Evolutionary conservation across 2,888 invertebrate species (phyloP), one percentile per base, ranked within the genome.

Genomic region (Clitarchus hookeri): DNA sequence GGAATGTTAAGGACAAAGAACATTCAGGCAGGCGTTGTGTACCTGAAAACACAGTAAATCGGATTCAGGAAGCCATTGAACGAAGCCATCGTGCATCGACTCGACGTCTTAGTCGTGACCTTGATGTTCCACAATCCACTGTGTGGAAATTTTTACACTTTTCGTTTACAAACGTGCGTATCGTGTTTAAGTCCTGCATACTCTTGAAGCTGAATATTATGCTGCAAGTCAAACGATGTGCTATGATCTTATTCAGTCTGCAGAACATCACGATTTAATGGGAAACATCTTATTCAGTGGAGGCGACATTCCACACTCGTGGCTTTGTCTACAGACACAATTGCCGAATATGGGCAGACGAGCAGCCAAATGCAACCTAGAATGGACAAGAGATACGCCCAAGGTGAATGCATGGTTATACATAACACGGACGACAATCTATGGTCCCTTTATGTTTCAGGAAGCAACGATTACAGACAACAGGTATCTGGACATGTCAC

Each of bases 291-390:
- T 84, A 26, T 84, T 84, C 84, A 84, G 84, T n/a, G 54, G 65
- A 84, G 13, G 84, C 25, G 54, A 84, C 84, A 53, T 48, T 84
- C 27, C 84, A 84, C 26, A n/a, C 13, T 23, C n/a, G 6, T 54
- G 84, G 84, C 48, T 26, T 12, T 54, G 16, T 54, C 27, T 9
- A 84, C 26, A 54, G 23, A 84, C 25, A 54, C 44, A 84, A 84
- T 25, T 84, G 84, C 26, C 25, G 54, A 12, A 84, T 84, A 23
- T 54, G 65, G 54, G 6, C 4, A 84, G 54, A 23, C n/a, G 65
- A 25, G 6, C 4, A n/a, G 23, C 26, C 84, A 48, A 84, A 84
- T 53, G 6, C 26, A 53, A 25, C 48, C 23, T 16, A 0, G 27
- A 53, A 65, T 48, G 6, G 84, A 25, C 23, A 84, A 12, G 26